These are phyloP conservation scores for Tiliacea citrago DNA, from an alignment of 2,888 invertebrate genomes.

Conservation along the genomic window DNA sequence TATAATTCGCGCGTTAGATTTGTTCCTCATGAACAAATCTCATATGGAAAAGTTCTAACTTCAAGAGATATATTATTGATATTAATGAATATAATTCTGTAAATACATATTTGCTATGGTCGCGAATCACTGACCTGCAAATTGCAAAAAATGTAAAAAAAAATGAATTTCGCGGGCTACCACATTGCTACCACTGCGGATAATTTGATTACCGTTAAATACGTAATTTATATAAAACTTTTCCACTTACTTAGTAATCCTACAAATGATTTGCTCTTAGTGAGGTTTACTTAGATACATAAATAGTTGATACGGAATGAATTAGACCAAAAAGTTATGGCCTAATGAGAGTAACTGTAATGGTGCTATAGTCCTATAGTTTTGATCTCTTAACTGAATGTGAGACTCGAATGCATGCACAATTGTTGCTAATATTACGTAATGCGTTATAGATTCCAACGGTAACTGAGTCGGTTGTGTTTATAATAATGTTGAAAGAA, in stretches of 20 bases:
- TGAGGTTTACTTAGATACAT: conserved; percentile 60
- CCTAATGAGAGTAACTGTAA: conserved; percentile 89
- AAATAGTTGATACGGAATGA: conserved; percentile 69
- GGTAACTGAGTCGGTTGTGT: conserved; percentile 87
- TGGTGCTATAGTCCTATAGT: conserved; percentile 89
- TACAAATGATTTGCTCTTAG: conserved; percentile 59
- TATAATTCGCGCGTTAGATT: no score
- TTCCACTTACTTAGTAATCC: conserved; percentile 50
- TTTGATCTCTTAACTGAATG: conserved; percentile 89
- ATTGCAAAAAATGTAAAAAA: no score
- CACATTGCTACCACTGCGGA: not conserved
- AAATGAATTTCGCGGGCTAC: no score
- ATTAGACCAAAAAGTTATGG: conserved; percentile 89
- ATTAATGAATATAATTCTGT: no score
- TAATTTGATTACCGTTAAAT: conserved; percentile 46
- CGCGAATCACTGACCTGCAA: no score
- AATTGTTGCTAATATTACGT: conserved; percentile 77
- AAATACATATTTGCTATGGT: no score
- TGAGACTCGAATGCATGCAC: conserved; percentile 79
- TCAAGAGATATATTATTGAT: no score
- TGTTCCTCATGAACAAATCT: no score
- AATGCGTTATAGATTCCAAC: conserved; percentile 77
- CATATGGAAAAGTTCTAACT: no score
- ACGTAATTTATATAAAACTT: conserved; percentile 45
- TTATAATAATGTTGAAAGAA: conserved; percentile 84